phyloP scores from a whole-genome alignment of 2,797 vertebrate species.

The Pseudocheirus occidentalis region DNA sequence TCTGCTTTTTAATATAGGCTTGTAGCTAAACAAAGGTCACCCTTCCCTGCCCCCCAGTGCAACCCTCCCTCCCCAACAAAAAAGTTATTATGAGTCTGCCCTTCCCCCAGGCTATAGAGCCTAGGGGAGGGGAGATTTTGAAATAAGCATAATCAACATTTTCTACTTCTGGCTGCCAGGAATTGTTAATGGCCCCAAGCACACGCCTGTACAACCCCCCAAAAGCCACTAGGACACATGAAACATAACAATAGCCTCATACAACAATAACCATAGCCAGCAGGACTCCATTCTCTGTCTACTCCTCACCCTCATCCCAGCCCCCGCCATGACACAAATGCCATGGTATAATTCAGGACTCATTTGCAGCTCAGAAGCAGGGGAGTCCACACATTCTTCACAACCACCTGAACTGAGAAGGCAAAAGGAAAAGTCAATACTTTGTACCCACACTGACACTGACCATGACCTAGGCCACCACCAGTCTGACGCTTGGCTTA shows the following conservation, averaged over 20 bases:
- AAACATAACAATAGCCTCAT: conserved; percentile 38
- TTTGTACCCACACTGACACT: background rate
- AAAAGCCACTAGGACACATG: conserved; percentile 49
- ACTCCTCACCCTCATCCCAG: background rate
- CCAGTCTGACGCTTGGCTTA: background rate
- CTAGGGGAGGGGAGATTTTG: conserved; percentile 50
- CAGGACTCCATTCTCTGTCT: conserved; percentile 18
- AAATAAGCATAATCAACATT: conserved; percentile 55
- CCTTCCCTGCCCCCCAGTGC: background rate
- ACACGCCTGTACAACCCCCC: conserved; percentile 19
- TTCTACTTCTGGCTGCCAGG: conserved; percentile 42
- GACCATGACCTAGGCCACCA: conserved; percentile 20
- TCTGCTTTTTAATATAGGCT: conserved; percentile 31
- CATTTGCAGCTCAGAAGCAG: conserved; percentile 10
- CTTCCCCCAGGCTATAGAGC: conserved; percentile 36
- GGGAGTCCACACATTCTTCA: background rate
- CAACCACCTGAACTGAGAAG: background rate
- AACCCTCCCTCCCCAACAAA: conserved; percentile 12
- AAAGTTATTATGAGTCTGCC: conserved; percentile 41
- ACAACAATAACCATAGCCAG: conserved; percentile 10
- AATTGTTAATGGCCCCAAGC: conserved; percentile 45
- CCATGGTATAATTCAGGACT: background rate
- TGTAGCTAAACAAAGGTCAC: conserved; percentile 30
- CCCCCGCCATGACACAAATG: conserved; percentile 26
- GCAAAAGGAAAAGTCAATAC: conserved; percentile 40